These are phyloP conservation scores for Pachliopta kotzebuea DNA, from an alignment of 2,888 invertebrate genomes.

Conservation along the genomic window DNA sequence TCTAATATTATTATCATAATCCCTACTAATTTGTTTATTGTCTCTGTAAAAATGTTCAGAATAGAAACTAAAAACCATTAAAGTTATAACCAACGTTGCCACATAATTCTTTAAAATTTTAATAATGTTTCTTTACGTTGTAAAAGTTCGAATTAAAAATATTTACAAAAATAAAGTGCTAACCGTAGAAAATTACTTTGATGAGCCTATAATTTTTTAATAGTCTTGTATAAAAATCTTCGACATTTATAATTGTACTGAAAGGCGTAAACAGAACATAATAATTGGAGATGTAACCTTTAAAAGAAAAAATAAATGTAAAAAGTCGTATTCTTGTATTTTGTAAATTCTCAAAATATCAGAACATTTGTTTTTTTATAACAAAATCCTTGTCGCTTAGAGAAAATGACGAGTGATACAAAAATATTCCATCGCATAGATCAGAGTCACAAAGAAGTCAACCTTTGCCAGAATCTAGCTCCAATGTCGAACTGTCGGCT, in stretches of 20 bases:
- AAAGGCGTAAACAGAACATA: not conserved
- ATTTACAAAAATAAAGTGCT: too few relatives aligned
- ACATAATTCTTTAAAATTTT: too few relatives aligned
- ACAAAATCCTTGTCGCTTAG: not conserved
- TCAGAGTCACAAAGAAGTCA: conserved; percentile 47
- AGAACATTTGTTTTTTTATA: not conserved
- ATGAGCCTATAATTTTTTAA: too few relatives aligned
- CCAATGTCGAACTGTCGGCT: conserved; percentile 54
- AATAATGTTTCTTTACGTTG: too few relatives aligned
- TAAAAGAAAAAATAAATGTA: not conserved
- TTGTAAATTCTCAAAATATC: not conserved
- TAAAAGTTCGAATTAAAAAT: too few relatives aligned
- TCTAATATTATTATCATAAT: too few relatives aligned
- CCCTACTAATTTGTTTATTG: too few relatives aligned
- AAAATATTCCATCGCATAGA: conserved; percentile 53
- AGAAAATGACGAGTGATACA: conserved; percentile 30
- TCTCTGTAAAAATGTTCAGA: too few relatives aligned
- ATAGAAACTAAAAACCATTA: too few relatives aligned
- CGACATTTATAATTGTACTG: not conserved
- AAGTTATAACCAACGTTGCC: too few relatives aligned
- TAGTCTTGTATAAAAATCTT: too few relatives aligned
- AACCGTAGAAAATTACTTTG: too few relatives aligned
- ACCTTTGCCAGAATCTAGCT: conserved; percentile 51
- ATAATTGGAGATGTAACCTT: not conserved
- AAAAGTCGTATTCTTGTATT: not conserved